A percentile compares a stretch with the other conserved stretches of the same genome.
Conservation (phyloP, 2,797 vertebrate species). For the Hemitrygon akajei region DNA sequence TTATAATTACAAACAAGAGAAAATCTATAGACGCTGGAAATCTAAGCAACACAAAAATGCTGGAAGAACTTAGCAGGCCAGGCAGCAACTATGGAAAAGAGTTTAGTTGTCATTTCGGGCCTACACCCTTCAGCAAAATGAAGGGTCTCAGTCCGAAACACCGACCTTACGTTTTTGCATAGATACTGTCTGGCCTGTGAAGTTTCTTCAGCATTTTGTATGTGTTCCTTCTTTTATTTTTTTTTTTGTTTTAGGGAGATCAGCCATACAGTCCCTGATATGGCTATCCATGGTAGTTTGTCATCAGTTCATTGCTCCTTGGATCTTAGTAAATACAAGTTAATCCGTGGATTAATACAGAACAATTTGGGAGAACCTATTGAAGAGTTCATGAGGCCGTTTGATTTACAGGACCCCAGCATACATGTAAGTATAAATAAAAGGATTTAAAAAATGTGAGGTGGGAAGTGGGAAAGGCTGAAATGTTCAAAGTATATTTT, state of each 20-base stretch:
- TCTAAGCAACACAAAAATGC: no score
- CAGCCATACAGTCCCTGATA: conserved; percentile 81
- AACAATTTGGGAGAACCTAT: conserved; percentile 88
- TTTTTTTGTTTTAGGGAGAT: conserved; percentile 65
- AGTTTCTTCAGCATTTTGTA: no score
- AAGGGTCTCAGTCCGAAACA: no score
- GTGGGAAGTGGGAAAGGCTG: no score
- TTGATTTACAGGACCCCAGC: conserved; percentile 86
- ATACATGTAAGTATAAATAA: conserved; percentile 69
- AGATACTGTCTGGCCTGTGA: no score
- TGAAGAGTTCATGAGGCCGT: conserved; percentile 89
- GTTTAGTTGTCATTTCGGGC: no score
- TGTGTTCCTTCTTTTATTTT: not conserved
- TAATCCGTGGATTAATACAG: conserved; percentile 83
- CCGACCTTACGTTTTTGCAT: no score
- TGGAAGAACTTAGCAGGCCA: no score
- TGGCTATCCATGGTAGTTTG: conserved; percentile 80
- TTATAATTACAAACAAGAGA: not conserved
- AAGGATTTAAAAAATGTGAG: not conserved
- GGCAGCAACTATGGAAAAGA: no score
- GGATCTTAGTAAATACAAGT: conserved; percentile 80
- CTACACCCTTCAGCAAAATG: no score
- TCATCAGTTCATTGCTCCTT: conserved; percentile 91
- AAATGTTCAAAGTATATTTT: not conserved
- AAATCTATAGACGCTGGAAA: no score